phyloP scores from a whole-genome alignment of 2,113 vertebrate genomes.

The Tinamus guttatus region DNA sequence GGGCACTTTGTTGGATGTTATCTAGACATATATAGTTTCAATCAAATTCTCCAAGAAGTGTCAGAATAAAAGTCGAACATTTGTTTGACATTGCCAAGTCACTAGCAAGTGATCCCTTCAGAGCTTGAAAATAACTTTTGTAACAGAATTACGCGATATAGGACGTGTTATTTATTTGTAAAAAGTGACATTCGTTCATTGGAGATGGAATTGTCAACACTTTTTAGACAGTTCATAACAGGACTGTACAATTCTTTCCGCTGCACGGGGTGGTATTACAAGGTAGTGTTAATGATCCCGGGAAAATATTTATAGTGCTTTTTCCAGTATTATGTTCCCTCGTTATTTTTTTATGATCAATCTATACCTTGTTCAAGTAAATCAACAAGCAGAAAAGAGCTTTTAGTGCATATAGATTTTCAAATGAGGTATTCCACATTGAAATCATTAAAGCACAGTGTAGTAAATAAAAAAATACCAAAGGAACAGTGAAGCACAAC shows the following conservation, averaged over 20 bases:
- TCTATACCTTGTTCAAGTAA: background rate
- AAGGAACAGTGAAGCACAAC: background rate
- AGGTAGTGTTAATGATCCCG: slow-evolving; percentile 23
- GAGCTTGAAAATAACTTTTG: slow-evolving; percentile 36
- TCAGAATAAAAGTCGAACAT: slow-evolving; percentile 81
- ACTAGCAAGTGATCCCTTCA: slow-evolving; percentile 57
- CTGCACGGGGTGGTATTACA: background rate
- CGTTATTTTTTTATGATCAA: background rate
- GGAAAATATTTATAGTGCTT: slow-evolving; percentile 60
- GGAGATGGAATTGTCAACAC: slow-evolving; percentile 11
- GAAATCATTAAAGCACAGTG: background rate
- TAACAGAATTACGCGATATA: slow-evolving; percentile 1
- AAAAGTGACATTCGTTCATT: background rate
- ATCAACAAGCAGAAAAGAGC: slow-evolving; percentile 3
- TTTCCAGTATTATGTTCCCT: slow-evolving; percentile 30
- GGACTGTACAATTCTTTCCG: slow-evolving; percentile 17
- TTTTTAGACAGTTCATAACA: background rate
- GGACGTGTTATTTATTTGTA: background rate
- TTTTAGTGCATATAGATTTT: background rate
- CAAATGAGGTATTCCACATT: background rate
- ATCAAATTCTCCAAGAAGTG: slow-evolving; percentile 88
- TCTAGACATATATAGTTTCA: slow-evolving; percentile 90
- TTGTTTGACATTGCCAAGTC: slow-evolving; percentile 75
- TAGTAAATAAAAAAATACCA: background rate
- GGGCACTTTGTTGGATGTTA: slow-evolving; percentile 91